These are phyloP conservation scores for Smittia sp. DNA, from an alignment of 2,888 invertebrate genomes.

Conservation along the genomic window DNA sequence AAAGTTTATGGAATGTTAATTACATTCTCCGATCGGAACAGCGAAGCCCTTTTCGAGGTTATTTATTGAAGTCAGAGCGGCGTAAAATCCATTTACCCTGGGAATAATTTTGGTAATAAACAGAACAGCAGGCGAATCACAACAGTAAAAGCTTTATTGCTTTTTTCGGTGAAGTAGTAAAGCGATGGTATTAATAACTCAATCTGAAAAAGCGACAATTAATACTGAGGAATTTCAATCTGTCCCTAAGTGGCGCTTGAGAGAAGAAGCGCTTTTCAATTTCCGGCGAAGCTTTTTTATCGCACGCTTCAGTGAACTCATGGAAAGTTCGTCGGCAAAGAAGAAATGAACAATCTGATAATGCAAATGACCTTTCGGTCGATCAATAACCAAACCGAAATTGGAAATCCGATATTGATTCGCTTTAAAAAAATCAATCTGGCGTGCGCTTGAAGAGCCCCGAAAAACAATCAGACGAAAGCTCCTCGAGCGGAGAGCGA, in stretches of 20 bases:
- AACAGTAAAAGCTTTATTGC: conserved; percentile 24
- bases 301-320: background rate
- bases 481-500: too few species aligned
- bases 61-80: background rate
- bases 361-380: background rate
- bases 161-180: background rate
- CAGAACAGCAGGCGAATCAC: conserved; percentile 20
- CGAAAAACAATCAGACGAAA: too few species aligned
- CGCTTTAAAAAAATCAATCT: background rate
- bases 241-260: background rate
- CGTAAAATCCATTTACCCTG: conserved; percentile 16
- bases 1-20: background rate
- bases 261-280: background rate
- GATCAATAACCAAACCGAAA: background rate
- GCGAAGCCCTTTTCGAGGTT: background rate
- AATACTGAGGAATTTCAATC: background rate
- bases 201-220: background rate
- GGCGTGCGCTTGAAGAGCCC: background rate
- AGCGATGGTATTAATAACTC: conserved; percentile 24
- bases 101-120: conserved; percentile 32
- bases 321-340: background rate
- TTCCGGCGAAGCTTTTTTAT: background rate
- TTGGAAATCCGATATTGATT: background rate
- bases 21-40: background rate
- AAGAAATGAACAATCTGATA: background rate